phyloP scores from a whole-genome alignment of 2,113 vertebrate genomes.

The Halcyon malimbica region DNA sequence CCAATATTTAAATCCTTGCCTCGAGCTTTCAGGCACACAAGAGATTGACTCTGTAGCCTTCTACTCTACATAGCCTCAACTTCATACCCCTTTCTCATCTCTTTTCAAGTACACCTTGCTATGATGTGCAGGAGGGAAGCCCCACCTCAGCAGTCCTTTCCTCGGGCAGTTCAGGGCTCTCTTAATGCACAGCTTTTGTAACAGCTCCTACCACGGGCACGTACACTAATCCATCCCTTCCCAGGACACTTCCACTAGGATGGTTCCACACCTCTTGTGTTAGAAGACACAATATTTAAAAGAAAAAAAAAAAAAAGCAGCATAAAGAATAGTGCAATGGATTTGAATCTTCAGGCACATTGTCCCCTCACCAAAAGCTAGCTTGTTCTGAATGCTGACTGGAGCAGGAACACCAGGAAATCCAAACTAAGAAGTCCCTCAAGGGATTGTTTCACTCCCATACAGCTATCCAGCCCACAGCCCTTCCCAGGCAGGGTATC shows the following conservation, averaged over 20 bases:
- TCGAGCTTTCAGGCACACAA: background rate
- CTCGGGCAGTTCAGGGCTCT: background rate
- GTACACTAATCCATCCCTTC: rapidly evolving
- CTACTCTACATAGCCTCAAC: background rate
- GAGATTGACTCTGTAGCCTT: background rate
- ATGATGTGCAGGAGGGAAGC: background rate
- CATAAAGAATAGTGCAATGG: background rate
- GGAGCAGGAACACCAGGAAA: background rate
- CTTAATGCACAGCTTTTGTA: background rate
- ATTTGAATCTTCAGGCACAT: background rate
- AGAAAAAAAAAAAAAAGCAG: background rate
- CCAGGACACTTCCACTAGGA: background rate
- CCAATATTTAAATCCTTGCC: background rate
- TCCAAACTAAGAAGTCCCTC: background rate
- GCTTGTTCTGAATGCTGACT: background rate
- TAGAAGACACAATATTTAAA: background rate
- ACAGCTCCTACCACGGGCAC: background rate
- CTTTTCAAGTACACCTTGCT: background rate
- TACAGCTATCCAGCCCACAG: background rate
- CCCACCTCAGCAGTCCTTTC: background rate
- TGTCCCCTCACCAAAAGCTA: background rate
- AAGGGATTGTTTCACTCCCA: background rate
- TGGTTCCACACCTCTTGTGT: background rate
- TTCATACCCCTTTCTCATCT: background rate
- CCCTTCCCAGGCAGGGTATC: background rate